Evolutionary conservation across 2,888 invertebrate species (phyloP), one percentile per base, ranked within the genome.

Genomic region (Argyra leucocephala): DNA sequence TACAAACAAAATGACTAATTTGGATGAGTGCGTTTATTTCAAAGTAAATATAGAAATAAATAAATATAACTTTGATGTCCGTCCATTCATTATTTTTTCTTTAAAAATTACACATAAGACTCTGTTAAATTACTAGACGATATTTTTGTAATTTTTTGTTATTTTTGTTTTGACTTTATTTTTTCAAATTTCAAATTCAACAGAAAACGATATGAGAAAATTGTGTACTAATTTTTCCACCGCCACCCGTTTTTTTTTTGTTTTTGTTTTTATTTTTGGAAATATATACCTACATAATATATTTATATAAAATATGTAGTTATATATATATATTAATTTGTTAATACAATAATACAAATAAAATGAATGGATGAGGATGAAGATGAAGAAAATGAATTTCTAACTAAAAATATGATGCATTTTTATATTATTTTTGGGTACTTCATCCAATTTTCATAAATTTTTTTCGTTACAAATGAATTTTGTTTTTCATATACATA

Each of bases 371-470:
- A 18, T 48, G n/a, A 18, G 12, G 48, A 10, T 7, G 10, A 18
- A 48, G 18, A 48, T 48, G 18, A 37, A 15, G 15, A 10, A 37
- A 37, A 48, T 31, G 18, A 48, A 12, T 48, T 48, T 48, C 48
- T 15, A 48, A 37, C 37, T 37, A 37, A 37, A 37, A 48, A 48
- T 48, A 48, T 48, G 48, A 48, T 48, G 48, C 48, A 48, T 48
- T 48, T 48, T 48, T 48, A 18, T 48, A 5, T 15, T 15, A 9
- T 37, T 2, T n/a, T 48, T 15, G 12, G 48, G 48, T n/a, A 2
- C 18, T 48, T 48, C n/a, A 48, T 48, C 48, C 15, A 5, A 48
- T 48, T n/a, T 48, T 48, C 48, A 48, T 48, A 48, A 48, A 48
- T 48, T 18, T 18, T 48, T 48, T 48, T 48, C 48, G 5, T 48